Conservation (phyloP, 2,797 vertebrate genomes). For the Chiroxiphia lanceolata region DNA sequence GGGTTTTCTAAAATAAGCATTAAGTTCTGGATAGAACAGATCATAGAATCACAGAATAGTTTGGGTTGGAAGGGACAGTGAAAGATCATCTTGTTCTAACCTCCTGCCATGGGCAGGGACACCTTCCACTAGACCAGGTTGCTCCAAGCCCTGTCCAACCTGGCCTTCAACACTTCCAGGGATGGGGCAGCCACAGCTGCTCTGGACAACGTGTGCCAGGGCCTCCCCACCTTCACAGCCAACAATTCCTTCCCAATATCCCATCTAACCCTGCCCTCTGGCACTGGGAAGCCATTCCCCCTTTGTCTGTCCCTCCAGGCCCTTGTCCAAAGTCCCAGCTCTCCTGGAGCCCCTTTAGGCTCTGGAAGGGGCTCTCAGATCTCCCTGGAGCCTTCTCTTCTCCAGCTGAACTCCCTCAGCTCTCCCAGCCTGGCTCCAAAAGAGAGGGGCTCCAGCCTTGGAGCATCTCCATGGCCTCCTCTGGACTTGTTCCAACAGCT, state of each 20-base stretch:
- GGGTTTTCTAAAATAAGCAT: not conserved
- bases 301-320: accelerated
- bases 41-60: not conserved
- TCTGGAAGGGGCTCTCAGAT: accelerated
- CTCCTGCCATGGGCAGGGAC: not conserved
- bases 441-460: not conserved
- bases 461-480: too few relatives aligned
- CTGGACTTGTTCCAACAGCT: not conserved
- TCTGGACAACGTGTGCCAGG: not conserved
- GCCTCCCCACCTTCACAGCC: not conserved
- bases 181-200: not conserved
- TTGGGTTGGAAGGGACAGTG: not conserved
- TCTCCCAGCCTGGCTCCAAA: not conserved
- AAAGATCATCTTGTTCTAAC: not conserved
- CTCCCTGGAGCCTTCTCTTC: not conserved
- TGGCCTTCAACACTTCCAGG: not conserved
- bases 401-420: not conserved
- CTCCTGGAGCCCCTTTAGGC: not conserved
- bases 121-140: accelerated
- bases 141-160: not conserved
- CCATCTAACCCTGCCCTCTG: not conserved
- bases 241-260: not conserved
- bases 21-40: not conserved
- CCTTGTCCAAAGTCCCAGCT: not conserved
- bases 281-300: not conserved